phyloP scores from a whole-genome alignment of 2,113 vertebrate species.

The Pholis gunnellus region DNA sequence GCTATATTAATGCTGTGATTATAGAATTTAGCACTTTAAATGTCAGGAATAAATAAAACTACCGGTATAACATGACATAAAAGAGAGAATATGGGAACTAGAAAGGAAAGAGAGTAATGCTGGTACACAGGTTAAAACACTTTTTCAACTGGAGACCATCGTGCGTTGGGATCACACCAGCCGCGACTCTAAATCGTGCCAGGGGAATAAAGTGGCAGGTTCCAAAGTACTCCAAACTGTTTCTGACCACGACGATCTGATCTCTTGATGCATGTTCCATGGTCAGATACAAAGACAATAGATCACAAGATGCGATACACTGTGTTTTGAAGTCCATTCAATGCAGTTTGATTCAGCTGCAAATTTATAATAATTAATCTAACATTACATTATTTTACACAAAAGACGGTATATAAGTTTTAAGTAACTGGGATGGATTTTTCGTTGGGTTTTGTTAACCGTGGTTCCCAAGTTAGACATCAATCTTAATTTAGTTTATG shows the following conservation, averaged over 20 bases:
- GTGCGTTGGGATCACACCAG: background rate
- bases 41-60: background rate
- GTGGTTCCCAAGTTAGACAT: background rate
- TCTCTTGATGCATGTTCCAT: background rate
- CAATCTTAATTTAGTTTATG: background rate
- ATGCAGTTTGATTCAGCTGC: background rate
- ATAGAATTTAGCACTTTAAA: background rate
- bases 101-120: background rate
- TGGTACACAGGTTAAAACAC: background rate
- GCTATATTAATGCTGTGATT: background rate
- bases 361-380: background rate
- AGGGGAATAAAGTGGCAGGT: background rate
- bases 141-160: background rate
- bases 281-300: background rate
- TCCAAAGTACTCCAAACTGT: background rate
- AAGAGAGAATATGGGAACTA: background rate
- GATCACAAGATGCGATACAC: background rate
- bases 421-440: background rate
- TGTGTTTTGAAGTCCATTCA: background rate
- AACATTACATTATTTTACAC: background rate
- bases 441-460: background rate
- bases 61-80: background rate
- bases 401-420: background rate
- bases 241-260: background rate
- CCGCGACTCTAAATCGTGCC: background rate